Evolutionary conservation across 2,113 vertebrate species (phyloP), one percentile per base, ranked within the genome.

Genomic region (Vimba vimba): DNA sequence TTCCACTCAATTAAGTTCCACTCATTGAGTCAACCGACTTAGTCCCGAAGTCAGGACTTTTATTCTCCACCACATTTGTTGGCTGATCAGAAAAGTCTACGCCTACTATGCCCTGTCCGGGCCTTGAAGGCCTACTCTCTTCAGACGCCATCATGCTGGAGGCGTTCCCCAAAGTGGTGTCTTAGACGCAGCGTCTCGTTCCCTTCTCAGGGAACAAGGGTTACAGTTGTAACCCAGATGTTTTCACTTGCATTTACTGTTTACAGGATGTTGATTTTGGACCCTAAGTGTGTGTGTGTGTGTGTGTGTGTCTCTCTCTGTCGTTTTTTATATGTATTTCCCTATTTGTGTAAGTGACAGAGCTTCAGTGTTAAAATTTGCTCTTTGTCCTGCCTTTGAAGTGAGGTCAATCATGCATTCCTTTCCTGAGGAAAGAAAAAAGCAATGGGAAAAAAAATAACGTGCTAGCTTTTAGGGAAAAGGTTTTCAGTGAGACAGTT

Each of bases 401-500:
- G 76, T 66, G 52, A 68, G 83, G 75, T 76, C 81, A 59, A 74
- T 89, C 73, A 82, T 59, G 85, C 79, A 87, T 87, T 80, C 78
- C 82, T 33, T 33, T 33, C 45, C 45, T 25, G 75, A 47, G 78
- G 30, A 52, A 21, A 71, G 66, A 66, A 47, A 77, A 81, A 45
- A 47, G 45, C 76, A 83, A 71, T 84, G 88, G 17, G 17, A 2
- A 73, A 86, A 33, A 52, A 85, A 52, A 76, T n/a, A 43, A 78
- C 50, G 19, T 30, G 79, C 74, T 69, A 84, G 89, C 87, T 91
- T 91, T 90, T 89, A 87, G 79, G 86, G 84, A 88, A 88, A 85
- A 89, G 88, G 88, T 86, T 87, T 86, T 86, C 76, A 79, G 84
- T 86, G 85, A 90, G 91, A 92, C 91, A 91, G 92, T 91, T 93